Evolutionary conservation across 2,797 vertebrate genomes (phyloP).

Genomic region (Micropoecilia bifurca): DNA sequence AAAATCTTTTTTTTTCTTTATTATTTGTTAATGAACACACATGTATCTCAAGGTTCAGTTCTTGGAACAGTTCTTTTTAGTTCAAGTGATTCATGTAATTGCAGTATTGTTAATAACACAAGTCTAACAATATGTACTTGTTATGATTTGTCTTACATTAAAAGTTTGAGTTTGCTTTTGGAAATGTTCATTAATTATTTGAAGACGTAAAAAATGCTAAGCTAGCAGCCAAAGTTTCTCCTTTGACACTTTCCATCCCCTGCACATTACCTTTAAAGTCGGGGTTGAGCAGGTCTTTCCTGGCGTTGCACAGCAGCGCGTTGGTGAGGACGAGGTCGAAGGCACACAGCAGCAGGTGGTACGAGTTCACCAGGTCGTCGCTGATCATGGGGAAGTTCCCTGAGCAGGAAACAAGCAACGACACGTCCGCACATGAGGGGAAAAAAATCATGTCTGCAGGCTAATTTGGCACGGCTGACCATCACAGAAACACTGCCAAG

Average conservation of each 20-base stretch:
- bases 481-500: conserved; percentile 8
- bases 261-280: conserved; percentile 86
- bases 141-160: neutral
- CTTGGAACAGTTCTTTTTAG: neutral
- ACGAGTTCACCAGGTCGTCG: conserved; percentile 96
- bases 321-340: conserved; percentile 93
- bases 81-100: neutral
- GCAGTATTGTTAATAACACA: neutral
- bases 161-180: neutral
- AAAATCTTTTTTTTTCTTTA: neutral
- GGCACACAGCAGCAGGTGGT: conserved; percentile 91
- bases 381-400: conserved; percentile 98
- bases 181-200: neutral
- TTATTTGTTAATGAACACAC: neutral
- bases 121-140: neutral
- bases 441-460: neutral
- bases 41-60: neutral
- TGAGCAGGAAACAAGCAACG: conserved; percentile 48
- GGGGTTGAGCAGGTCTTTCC: conserved; percentile 91
- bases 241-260: neutral
- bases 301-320: conserved; percentile 88
- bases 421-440: neutral
- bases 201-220: neutral
- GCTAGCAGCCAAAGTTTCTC: neutral
- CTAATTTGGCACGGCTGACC: conserved; percentile 8